phyloP scores from a whole-genome alignment of 2,888 invertebrate genomes.

The Odontocerum albicorne region DNA sequence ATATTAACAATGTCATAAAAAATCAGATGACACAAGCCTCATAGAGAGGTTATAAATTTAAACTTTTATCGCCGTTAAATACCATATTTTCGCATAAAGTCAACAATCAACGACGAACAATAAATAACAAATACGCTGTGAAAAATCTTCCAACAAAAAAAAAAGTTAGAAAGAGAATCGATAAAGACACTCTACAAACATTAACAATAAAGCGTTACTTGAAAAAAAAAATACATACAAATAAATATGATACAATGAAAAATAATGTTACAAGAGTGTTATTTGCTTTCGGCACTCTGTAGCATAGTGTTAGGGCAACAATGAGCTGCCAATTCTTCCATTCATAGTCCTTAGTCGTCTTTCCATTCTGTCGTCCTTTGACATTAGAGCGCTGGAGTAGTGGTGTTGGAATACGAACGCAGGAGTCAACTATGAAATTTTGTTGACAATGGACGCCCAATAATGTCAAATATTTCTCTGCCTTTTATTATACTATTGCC shows the following conservation, averaged over 20 bases:
- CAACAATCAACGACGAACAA: constrained; percentile 19
- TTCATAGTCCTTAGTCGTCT: too few relatives aligned
- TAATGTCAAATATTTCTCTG: constrained; percentile 20
- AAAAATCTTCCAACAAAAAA: too few relatives aligned
- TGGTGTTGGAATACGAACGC: constrained; percentile 6
- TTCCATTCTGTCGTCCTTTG: constrained; percentile 30
- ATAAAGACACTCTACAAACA: constrained; percentile 29
- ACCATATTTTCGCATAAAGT: background rate
- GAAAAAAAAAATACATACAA: constrained; percentile 1
- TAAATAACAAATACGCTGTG: constrained; percentile 24
- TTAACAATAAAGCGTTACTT: constrained; percentile 18
- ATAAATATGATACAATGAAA: constrained; percentile 24
- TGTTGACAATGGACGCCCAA: constrained; percentile 14
- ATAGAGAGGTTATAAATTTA: too few relatives aligned
- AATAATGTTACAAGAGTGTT: constrained; percentile 20
- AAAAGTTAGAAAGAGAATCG: constrained; percentile 8
- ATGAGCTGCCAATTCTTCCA: constrained; percentile 15
- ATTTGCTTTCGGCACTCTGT: constrained; percentile 32
- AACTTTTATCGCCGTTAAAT: too few relatives aligned
- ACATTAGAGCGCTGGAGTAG: too few relatives aligned
- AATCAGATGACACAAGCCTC: too few relatives aligned
- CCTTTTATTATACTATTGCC: constrained; percentile 13
- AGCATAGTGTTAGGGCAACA: constrained; percentile 22
- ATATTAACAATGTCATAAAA: too few relatives aligned
- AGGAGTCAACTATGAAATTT: constrained; percentile 18